Evolutionary conservation across 1,140 invertebrate species (phyloP).

Genomic region (Eriosoma lanigerum): DNA sequence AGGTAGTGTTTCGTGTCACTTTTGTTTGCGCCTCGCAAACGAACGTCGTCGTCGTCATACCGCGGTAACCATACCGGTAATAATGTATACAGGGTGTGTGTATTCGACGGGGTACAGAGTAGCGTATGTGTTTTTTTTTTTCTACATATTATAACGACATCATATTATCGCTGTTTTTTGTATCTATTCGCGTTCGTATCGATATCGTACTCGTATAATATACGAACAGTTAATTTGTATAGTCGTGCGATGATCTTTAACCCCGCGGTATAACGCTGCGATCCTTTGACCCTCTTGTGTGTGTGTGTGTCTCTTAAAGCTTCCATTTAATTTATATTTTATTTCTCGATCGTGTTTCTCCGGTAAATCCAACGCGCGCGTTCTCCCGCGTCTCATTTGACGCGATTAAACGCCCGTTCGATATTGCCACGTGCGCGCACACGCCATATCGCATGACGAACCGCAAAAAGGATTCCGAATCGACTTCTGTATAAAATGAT

Average conservation of each 20-base stretch:
- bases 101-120: too few relatives aligned
- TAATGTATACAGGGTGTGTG: background rate
- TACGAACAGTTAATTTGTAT: too few relatives aligned
- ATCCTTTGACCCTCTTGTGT: too few relatives aligned
- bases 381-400: background rate
- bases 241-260: too few relatives aligned
- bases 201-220: too few relatives aligned
- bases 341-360: background rate
- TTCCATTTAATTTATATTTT: background rate
- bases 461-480: conserved; percentile 23
- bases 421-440: background rate
- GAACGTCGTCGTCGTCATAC: background rate
- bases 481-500: background rate
- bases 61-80: background rate
- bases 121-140: too few relatives aligned
- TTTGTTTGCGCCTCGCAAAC: conserved; percentile 44
- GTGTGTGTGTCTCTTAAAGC: too few relatives aligned
- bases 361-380: too few relatives aligned
- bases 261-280: too few relatives aligned
- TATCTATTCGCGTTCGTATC: too few relatives aligned
- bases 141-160: too few relatives aligned
- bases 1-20: conserved; percentile 38
- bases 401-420: background rate
- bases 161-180: too few relatives aligned
- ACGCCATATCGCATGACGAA: conserved; percentile 43